Evolutionary conservation across 1,140 invertebrate species (phyloP), one percentile per base, ranked within the genome.

Genomic region (Polypedilum vanderplanki): DNA sequence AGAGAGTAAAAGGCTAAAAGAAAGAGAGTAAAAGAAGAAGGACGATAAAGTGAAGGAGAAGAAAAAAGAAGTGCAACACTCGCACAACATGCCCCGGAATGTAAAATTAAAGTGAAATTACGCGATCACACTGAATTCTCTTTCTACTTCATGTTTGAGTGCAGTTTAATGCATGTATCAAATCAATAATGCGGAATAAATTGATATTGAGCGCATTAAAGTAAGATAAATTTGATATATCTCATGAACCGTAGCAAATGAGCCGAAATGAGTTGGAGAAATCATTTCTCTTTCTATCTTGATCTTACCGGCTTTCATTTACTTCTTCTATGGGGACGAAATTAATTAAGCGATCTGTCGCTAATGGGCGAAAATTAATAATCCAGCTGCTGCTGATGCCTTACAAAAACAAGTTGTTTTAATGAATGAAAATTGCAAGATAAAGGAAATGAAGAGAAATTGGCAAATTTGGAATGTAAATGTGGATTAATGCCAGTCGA

Each of bases 151-250:
- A 57, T n/a, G 46, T 57, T 12, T 12, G 12, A 12, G 12, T 15
- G 3, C 46, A 12, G 46, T n/a, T 57, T 57, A 57, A 57, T 57
- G 46, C 46, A 57, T 57, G 46, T 57, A 57, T 57, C 46, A 57
- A 57, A 57, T 70, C 65, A 70, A 70, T 70, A 70, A 70, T 70
- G 65, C 20, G 65, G 65, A 70, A 70, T 70, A 22, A 70, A 70
- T 70, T 70, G 65, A 22, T 70, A 70, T 70, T 70, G 65, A 70
- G 65, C 65, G 17, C 65, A 70, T 70, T 70, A 70, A 57, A 70
- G 65, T 18, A 18, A 18, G 65, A 70, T 70, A 70, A 70, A 70
- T 70, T 70, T 70, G 20, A 70, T 70, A 22, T 70, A 18, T 70
- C 17, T 70, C 17, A 70, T 57, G 46, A 57, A n/a, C 12, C 46